Base-by-base conservation (phyloP, 2,797 vertebrate genomes). In the Limnodromus scolopaceus region DNA sequence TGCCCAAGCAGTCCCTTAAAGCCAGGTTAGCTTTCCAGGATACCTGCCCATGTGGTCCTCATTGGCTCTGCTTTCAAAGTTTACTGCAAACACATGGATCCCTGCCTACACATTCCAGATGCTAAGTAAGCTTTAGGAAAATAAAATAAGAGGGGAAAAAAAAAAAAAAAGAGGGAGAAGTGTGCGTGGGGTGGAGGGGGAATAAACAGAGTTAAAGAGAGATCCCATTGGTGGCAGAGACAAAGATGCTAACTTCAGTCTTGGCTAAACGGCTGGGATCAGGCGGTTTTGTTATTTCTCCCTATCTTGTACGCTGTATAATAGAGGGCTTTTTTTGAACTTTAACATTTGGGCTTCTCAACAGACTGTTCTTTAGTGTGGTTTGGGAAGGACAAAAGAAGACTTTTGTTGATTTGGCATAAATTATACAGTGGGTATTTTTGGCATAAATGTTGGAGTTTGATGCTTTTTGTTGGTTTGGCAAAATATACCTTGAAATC, bases 391-490 rank as follows among this genome's bases (percentile, higher is more conserved):
- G 94, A 95, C 92, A 97, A 97, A 96, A 96, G 89, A 92, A 24
- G 55, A 88, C 91, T 96, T 97, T 98, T 96, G 97, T 97, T 98
- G 97, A 98, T 95, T 97, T 98, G 98, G 98, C 97, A 97, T 96
- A 97, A 98, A 98, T 98, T 97, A 98, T 96, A 97, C 94, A 97
- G 96, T 95, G 97, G 98, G 97, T 98, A 97, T 98, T 98, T 98
- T 96, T 98, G 98, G 97, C 97, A 97, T 93, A 86, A 87, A 70
- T 78, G 90, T 60, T 13, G 70, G 93, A 97, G 97, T 96, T 95
- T 94, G 94, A 95, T 95, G 95, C 98, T 97, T 97, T 96, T 97
- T 98, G 95, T 98, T 92, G 96, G 97, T 98, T 98, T 98, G 96
- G 97, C 97, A 97, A 57, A 92, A 97, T 95, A 78, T 90, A 96